phyloP scores from a whole-genome alignment of 2,113 vertebrate genomes.

The Peromyscus californicus region DNA sequence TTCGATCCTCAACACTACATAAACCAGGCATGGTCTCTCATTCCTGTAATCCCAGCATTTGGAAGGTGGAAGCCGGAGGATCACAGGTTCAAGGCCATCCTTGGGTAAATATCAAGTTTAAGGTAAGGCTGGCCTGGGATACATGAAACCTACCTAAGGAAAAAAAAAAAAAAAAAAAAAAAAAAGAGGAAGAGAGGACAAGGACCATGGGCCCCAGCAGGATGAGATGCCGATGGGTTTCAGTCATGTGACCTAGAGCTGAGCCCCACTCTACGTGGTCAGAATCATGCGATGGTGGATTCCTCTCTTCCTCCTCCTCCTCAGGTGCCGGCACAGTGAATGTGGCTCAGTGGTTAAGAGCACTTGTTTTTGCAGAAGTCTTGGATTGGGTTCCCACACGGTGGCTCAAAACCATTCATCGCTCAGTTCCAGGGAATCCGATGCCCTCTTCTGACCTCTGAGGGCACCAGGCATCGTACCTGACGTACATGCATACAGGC shows the following conservation, averaged over 20 bases:
- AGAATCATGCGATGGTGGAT: not conserved
- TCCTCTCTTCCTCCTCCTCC: not conserved
- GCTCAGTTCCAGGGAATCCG: not conserved
- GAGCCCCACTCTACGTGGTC: fast-evolving
- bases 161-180: too few species aligned
- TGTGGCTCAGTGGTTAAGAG: not conserved
- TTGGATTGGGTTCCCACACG: not conserved
- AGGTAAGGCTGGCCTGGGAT: not conserved
- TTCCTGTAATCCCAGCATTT: not conserved
- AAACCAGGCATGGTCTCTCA: not conserved
- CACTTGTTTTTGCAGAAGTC: not conserved
- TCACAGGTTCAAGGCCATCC: not conserved
- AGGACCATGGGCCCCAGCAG: not conserved
- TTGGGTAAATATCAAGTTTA: not conserved
- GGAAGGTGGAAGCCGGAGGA: not conserved
- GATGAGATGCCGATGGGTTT: not conserved
- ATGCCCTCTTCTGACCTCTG: not conserved
- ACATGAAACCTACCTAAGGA: not conserved
- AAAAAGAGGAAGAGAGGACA: not conserved
- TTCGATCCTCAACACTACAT: not conserved
- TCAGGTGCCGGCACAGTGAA: too few species aligned
- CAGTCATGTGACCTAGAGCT: not conserved
- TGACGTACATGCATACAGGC: too few species aligned
- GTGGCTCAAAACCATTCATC: not conserved
- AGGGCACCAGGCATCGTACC: not conserved